Evolutionary conservation across 2,888 invertebrate genomes (phyloP).

Genomic region (Sesia apiformis): DNA sequence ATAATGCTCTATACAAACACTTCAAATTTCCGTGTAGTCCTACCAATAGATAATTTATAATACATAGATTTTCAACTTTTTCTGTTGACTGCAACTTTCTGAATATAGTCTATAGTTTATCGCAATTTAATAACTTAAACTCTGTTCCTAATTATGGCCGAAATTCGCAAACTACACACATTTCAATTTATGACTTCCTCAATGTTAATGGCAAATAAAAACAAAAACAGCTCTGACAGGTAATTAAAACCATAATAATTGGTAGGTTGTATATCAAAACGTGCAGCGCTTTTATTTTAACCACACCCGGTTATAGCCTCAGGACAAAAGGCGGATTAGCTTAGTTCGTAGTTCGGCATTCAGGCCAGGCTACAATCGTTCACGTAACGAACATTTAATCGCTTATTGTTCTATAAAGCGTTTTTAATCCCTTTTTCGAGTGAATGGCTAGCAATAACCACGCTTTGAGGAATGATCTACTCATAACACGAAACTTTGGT

Average conservation of each 20-base stretch:
- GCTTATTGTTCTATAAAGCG: background rate
- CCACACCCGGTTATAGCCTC: constrained; percentile 32
- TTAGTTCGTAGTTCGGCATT: constrained; percentile 1
- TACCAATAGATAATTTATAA: too few species aligned
- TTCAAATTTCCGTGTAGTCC: too few species aligned
- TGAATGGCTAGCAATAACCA: constrained; percentile 1
- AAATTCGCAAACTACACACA: too few species aligned
- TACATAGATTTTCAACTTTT: too few species aligned
- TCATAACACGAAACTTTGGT: constrained; percentile 13
- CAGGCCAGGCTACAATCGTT: background rate
- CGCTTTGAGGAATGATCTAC: too few species aligned
- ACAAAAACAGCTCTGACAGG: constrained; percentile 31
- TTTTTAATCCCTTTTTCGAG: background rate
- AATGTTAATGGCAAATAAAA: constrained; percentile 7
- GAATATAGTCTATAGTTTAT: too few species aligned
- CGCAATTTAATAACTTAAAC: too few species aligned
- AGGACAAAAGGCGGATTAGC: constrained; percentile 14
- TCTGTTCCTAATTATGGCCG: too few species aligned
- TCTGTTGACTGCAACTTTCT: too few species aligned
- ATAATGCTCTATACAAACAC: too few species aligned
- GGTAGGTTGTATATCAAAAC: constrained; percentile 33
- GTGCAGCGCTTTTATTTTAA: constrained; percentile 42
- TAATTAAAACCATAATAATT: constrained; percentile 52
- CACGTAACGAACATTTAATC: constrained; percentile 4
- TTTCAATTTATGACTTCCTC: too few species aligned